Evolutionary conservation across 2,797 vertebrate genomes (phyloP), one percentile per base, ranked within the genome.

Genomic region (Gambelia wislizenii): DNA sequence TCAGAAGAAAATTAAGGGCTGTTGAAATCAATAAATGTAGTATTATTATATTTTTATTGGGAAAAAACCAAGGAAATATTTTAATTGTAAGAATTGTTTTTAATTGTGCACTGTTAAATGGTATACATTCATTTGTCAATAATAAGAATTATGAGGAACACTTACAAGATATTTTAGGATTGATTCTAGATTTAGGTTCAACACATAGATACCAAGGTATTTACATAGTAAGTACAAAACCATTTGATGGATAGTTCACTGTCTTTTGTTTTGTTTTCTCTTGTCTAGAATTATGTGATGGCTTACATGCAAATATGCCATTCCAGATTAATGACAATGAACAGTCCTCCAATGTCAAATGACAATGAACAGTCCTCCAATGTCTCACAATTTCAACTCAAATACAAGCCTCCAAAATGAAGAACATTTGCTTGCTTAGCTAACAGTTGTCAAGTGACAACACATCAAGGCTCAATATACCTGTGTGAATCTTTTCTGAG

Each of bases 351-450:
- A 36, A 83, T 76, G 67, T 42, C 36, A n/a, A 39, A 84, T 70
- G 10, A 42, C n/a, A 54, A 75, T 2, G 42, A 49, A n/a, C 4
- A n/a, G 18, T n/a, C 27, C 75, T 83, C 77, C 77, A 36, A 83
- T 76, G 67, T 42, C 36, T 44, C 30, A 84, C 12, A 44, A 56
- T 89, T 89, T 89, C 61, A 79, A 59, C 5, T 79, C 87, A 84
- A n/a, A 44, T 49, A 30, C 39, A 54, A 54, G 7, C 52, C 13
- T 77, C 64, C 59, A 12, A 14, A 56, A 18, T 44, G 33, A 22
- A 47, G 20, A 72, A 12, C 33, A 79, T 22, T 44, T 3, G 4
- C 33, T 42, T 5, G 49, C 39, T 42, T 87, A 69, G 36, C 47
- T 79, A 30, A 70, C 36, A 54, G 59, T 89, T n/a, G 42, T 74